Percentiles rank a stretch among this genome's conserved stretches.
Conservation (phyloP, 2,113 vertebrate genomes). For the Leptosomus discolor region DNA sequence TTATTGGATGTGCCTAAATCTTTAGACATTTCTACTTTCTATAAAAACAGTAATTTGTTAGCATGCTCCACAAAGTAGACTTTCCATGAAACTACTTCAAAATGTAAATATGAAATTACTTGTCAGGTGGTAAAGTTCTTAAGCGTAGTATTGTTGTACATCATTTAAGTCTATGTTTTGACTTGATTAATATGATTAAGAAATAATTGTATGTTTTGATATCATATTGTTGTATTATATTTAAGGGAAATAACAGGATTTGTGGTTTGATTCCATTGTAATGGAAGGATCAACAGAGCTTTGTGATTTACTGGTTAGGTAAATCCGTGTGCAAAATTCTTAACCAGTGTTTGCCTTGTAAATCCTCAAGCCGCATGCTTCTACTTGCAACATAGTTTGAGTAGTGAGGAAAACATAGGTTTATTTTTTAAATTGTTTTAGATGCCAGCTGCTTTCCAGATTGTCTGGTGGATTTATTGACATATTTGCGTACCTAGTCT, state of each 20-base stretch:
- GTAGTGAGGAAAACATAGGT: not conserved
- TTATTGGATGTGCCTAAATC: not conserved
- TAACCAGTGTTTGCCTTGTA: not conserved
- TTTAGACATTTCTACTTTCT: too few relatives aligned
- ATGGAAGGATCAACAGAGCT: not conserved
- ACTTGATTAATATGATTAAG: not conserved
- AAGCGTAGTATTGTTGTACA: too few relatives aligned
- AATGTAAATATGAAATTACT: not conserved
- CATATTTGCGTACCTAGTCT: not conserved
- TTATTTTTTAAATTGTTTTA: slow-evolving; percentile 1
- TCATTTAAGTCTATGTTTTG: not conserved
- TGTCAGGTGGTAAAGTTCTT: not conserved
- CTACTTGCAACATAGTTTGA: not conserved
- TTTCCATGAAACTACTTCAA: not conserved
- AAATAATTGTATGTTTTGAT: not conserved
- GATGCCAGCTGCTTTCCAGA: slow-evolving; percentile 1
- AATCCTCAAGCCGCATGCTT: not conserved
- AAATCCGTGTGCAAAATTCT: not conserved
- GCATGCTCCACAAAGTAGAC: not conserved
- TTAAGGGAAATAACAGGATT: not conserved
- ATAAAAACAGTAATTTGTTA: not conserved
- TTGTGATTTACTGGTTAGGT: not conserved
- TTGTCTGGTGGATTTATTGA: slow-evolving; percentile 47
- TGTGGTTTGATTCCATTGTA: fast-evolving
- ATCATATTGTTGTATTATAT: too few relatives aligned